These are phyloP conservation scores for Danio tinwini DNA, from an alignment of 2,797 vertebrate genomes.

Conservation along the genomic window DNA sequence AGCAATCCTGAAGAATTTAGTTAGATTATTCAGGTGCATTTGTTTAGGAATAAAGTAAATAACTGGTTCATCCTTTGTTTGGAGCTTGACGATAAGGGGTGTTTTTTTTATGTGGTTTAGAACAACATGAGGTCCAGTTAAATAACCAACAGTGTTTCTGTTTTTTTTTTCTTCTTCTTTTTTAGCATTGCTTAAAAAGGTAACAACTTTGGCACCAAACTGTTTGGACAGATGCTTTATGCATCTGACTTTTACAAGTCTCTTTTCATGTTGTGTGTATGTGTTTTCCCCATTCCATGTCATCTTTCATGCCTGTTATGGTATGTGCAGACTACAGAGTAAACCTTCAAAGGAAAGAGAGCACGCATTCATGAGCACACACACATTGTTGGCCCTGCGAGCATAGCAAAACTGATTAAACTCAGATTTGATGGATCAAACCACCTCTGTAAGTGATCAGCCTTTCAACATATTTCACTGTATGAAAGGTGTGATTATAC, in stretches of 20 bases:
- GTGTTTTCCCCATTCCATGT: neutral
- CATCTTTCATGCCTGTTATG: neutral
- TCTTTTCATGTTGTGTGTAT: neutral
- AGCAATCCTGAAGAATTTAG: neutral
- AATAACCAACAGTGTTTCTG: neutral
- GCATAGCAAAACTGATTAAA: neutral
- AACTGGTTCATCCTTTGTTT: neutral
- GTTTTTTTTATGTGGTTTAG: neutral
- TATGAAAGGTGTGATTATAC: conserved; percentile 10
- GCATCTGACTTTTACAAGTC: too few relatives aligned
- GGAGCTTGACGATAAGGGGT: neutral
- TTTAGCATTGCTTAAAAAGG: neutral
- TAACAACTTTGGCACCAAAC: neutral
- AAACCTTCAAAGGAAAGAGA: neutral
- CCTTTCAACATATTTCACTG: neutral
- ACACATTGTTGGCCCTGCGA: neutral
- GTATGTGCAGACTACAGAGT: neutral
- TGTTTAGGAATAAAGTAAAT: neutral
- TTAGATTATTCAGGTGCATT: neutral
- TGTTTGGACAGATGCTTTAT: neutral
- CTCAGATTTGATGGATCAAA: conserved; percentile 14
- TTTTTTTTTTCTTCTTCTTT: neutral
- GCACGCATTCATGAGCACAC: neutral
- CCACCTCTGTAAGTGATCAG: neutral
- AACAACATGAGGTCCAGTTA: neutral